These are phyloP conservation scores for Battus philenor DNA, from an alignment of 1,140 invertebrate genomes.

Conservation along the genomic window DNA sequence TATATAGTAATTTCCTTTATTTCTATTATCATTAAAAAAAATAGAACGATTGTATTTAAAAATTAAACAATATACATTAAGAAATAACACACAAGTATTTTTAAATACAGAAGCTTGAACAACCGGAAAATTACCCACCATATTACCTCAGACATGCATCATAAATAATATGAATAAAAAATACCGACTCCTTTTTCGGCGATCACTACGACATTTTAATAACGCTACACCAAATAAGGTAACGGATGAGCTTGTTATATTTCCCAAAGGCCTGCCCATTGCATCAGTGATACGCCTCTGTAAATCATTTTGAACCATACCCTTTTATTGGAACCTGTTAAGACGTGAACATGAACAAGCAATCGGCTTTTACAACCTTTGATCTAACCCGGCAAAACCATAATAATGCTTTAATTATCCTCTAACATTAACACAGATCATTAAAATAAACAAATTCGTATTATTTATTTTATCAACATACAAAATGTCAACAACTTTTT, in stretches of 20 bases:
- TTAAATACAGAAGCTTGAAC: no score
- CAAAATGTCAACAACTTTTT: no score
- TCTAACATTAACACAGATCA: no score
- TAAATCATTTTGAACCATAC: conserved; percentile 4
- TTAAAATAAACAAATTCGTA: no score
- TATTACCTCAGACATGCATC: no score
- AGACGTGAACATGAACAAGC: neutral
- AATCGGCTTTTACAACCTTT: conserved; percentile 1
- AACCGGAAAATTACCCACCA: no score
- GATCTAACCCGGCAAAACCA: neutral
- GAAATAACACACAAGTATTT: no score
- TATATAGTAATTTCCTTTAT: no score
- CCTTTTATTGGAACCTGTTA: conserved; percentile 4
- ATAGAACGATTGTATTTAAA: no score
- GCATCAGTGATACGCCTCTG: conserved; percentile 2
- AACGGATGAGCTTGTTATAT: neutral
- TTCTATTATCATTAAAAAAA: no score
- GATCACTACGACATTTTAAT: neutral
- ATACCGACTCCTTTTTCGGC: neutral
- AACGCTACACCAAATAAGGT: neutral
- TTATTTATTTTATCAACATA: no score
- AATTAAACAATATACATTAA: no score
- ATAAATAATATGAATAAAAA: neutral
- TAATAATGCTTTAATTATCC: neutral
- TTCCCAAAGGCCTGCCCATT: conserved; percentile 3